Conservation (phyloP, 2,113 vertebrate species). For the Sakesphorus luctuosus region DNA sequence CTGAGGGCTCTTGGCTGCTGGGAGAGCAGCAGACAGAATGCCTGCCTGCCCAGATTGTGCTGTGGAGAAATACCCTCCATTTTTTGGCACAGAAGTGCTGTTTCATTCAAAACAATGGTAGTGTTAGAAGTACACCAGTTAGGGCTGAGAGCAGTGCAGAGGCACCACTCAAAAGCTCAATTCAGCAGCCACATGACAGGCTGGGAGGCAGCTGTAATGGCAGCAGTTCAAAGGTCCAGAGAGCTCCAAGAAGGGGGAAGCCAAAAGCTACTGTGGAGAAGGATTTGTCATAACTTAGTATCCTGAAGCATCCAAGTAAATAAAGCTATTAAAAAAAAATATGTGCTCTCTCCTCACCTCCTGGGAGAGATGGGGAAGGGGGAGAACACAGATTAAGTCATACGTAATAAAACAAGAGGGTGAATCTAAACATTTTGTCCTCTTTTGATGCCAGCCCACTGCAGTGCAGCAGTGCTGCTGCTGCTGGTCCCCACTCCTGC, state of each 20-base stretch:
- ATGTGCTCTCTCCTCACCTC: not conserved
- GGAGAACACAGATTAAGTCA: not conserved
- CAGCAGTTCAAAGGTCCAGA: slow-evolving; percentile 67
- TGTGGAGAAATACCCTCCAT: slow-evolving; percentile 36
- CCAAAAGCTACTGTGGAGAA: slow-evolving; percentile 61
- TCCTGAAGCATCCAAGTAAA: slow-evolving; percentile 45
- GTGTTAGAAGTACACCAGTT: slow-evolving; percentile 54
- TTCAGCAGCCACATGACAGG: slow-evolving; percentile 62
- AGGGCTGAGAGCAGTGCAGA: slow-evolving; percentile 51
- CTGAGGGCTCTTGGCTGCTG: not conserved
- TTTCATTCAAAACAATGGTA: slow-evolving; percentile 66
- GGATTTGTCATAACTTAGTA: slow-evolving; percentile 57
- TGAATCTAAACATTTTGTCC: slow-evolving; percentile 9
- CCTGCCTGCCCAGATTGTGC: slow-evolving; percentile 31
- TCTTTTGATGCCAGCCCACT: not conserved
- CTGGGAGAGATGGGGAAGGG: not conserved
- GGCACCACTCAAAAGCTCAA: slow-evolving; percentile 65
- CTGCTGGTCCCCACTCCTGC: not conserved
- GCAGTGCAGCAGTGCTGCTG: not conserved
- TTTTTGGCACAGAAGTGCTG: slow-evolving; percentile 59
- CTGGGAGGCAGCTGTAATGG: slow-evolving; percentile 66
- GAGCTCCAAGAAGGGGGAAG: slow-evolving; percentile 55
- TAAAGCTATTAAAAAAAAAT: slow-evolving; percentile 8
- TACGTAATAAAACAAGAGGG: not conserved
- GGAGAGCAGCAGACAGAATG: slow-evolving; percentile 7